Evolutionary conservation across 2,113 vertebrate genomes (phyloP).

Genomic region (Nesogale talazaci): DNA sequence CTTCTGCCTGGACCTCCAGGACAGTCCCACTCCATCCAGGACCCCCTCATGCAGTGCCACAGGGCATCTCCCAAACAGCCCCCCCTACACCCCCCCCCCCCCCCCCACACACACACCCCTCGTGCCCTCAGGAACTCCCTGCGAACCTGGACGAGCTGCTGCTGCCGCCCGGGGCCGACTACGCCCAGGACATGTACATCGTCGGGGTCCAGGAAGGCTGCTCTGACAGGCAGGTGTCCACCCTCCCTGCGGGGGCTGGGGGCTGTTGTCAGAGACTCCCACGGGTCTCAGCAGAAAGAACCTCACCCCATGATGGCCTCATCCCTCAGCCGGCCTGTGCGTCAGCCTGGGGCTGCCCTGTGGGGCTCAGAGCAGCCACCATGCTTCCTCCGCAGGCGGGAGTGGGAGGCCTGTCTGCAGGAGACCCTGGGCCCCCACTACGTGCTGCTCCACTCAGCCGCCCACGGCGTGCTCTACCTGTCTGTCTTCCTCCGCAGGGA

Average conservation of each 20-base stretch:
- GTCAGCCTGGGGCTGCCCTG: too few species aligned
- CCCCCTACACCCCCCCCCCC: background rate
- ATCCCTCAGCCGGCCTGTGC: too few species aligned
- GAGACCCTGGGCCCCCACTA: constrained; percentile 96
- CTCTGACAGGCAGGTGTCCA: constrained; percentile 92
- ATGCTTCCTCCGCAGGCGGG: constrained; percentile 87
- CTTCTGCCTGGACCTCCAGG: too few species aligned
- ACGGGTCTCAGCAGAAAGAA: too few species aligned
- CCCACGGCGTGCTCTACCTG: constrained; percentile 95
- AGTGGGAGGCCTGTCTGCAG: constrained; percentile 97
- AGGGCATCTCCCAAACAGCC: background rate
- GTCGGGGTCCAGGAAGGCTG: constrained; percentile 98
- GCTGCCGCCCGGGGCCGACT: constrained; percentile 94
- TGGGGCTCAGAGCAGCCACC: too few species aligned
- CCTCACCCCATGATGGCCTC: too few species aligned
- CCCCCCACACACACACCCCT: too few species aligned
- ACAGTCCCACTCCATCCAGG: too few species aligned
- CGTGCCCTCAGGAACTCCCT: constrained; percentile 90
- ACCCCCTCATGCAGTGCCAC: fast-evolving
- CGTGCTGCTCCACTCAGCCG: constrained; percentile 92
- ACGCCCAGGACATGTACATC: constrained; percentile 96
- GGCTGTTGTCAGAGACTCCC: too few species aligned
- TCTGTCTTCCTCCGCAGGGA: constrained; percentile 94
- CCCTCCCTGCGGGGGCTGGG: background rate
- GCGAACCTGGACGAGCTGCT: constrained; percentile 94